phyloP scores from a whole-genome alignment of 2,113 vertebrate species.

The Podarcis muralis region DNA sequence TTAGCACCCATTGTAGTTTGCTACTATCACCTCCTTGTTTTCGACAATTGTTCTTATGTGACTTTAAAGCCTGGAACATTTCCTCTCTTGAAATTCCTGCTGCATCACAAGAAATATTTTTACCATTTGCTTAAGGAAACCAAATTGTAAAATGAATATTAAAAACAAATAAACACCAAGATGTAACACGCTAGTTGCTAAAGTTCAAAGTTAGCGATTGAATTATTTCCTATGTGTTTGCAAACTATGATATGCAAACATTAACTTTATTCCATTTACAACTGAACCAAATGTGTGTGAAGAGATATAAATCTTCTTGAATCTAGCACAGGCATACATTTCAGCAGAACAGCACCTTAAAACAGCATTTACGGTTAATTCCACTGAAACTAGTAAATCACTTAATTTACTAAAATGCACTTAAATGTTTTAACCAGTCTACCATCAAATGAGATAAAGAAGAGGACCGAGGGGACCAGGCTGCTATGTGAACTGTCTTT shows the following conservation, averaged over 20 bases:
- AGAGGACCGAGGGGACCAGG: slow-evolving; percentile 85
- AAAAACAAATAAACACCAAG: slow-evolving; percentile 31
- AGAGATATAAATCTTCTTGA: not conserved
- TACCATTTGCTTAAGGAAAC: slow-evolving; percentile 6
- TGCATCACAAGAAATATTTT: slow-evolving; percentile 37
- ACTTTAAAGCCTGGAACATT: slow-evolving; percentile 36
- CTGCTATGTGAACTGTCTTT: slow-evolving; percentile 88
- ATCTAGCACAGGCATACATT: slow-evolving; percentile 25
- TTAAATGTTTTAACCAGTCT: slow-evolving; percentile 84
- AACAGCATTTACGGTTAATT: slow-evolving; percentile 63
- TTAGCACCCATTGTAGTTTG: slow-evolving; percentile 32
- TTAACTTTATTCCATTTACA: not conserved
- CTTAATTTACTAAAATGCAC: slow-evolving; percentile 82
- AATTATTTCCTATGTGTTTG: not conserved
- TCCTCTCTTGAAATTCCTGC: slow-evolving; percentile 37
- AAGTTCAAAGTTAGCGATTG: not conserved
- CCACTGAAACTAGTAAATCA: slow-evolving; percentile 81
- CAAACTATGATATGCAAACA: not conserved
- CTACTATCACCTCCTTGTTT: slow-evolving; percentile 44
- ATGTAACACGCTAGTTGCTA: not conserved
- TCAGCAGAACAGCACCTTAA: slow-evolving; percentile 51
- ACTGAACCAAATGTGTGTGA: not conserved
- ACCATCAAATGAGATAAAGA: slow-evolving; percentile 83
- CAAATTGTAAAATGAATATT: slow-evolving; percentile 41
- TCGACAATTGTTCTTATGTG: slow-evolving; percentile 6